Base-by-base conservation (phyloP, 2,888 invertebrate species). In the Rambutsinella grinnellia region DNA sequence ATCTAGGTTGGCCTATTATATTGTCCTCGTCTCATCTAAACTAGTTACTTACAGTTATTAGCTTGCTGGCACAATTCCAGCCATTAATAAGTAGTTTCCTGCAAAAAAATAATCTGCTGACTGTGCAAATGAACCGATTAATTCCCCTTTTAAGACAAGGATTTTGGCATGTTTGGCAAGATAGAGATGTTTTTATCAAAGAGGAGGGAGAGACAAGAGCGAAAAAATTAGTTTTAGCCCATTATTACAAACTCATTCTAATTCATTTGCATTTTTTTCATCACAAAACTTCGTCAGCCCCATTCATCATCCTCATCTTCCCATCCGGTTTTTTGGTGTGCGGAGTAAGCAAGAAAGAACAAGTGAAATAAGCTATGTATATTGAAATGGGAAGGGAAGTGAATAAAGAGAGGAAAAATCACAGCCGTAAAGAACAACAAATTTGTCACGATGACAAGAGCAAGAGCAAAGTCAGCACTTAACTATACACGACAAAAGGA, bases 111-210 rank as follows among this genome's bases (percentile, higher is more conserved):
- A n/a, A n/a, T n/a, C n/a, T n/a, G 36, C 36, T 36, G 36, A 36
- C 36, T 36, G 36, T 44, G 58, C 44, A 58, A 58, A 36, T 51
- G n/a, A 51, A 21, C n/a, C 51, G 51, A 51, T 51, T 51, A 51
- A 51, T 51, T 51, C 51, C 19, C 51, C 51, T 19, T 10, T 36
- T 36, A 36, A 36, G 36, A 36, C 5, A 36, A 36, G 13, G 13
- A 36, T 36, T 36, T 36, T 36, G 5, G 6, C 13, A 13, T 36
- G 13, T 36, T 36, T 36, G 36, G 36, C 36, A 36, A 36, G 36
- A 5, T 36, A 5, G n/a, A 36, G 36, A 36, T 13, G 5, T 36
- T n/a, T 36, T 36, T 13, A 8, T 36, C 6, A 36, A 36, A 8
- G 36, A 13, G 36, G 36, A 36, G 6, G 36, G 5, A 36, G 36